These are phyloP conservation scores for Dasypus novemcinctus DNA, from an alignment of 2,113 vertebrate genomes.

Conservation along the genomic window DNA sequence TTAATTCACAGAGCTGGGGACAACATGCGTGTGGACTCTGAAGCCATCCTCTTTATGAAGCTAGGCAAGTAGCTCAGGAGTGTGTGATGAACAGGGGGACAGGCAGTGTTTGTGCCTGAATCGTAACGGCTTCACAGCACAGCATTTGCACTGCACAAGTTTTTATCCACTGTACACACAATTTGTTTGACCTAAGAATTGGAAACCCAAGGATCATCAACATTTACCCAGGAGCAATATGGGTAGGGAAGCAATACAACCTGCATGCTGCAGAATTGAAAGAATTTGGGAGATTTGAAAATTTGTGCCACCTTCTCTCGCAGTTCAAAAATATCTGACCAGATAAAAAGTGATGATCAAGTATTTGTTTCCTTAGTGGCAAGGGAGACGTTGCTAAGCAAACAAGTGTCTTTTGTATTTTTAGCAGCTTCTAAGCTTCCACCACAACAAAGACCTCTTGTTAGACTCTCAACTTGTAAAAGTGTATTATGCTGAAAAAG, in stretches of 20 bases:
- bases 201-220: too few relatives aligned
- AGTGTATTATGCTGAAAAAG: not conserved
- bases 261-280: fast-evolving
- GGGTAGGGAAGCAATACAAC: not conserved
- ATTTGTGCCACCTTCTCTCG: fast-evolving
- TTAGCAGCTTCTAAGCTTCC: not conserved
- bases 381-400: fast-evolving
- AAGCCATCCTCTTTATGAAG: not conserved
- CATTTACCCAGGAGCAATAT: not conserved
- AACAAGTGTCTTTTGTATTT: not conserved
- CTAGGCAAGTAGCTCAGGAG: not conserved
- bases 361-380: not conserved
- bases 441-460: not conserved
- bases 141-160: not conserved
- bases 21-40: fast-evolving
- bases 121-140: not conserved
- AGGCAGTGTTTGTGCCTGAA: too few relatives aligned
- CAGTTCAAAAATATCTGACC: not conserved
- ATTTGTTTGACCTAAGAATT: not conserved
- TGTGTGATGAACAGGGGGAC: not conserved
- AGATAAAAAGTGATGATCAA: not conserved
- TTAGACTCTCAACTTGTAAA: not conserved
- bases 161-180: not conserved
- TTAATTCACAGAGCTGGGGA: too few relatives aligned
- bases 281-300: not conserved